Conservation (phyloP, 2,888 invertebrate species). For the Callimorpha dominula region DNA sequence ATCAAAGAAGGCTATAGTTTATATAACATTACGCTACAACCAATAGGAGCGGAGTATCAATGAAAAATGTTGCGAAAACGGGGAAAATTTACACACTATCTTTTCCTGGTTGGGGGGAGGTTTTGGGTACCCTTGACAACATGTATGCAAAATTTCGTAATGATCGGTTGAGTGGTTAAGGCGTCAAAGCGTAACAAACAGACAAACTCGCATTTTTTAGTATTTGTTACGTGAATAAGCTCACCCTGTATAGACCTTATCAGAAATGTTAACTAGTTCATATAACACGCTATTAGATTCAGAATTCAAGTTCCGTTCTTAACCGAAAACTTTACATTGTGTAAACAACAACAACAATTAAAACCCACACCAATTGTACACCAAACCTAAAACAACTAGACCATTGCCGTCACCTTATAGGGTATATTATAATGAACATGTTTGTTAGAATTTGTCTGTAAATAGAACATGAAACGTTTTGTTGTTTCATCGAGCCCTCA, state of each 20-base stretch:
- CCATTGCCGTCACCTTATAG: slow-evolving; percentile 25
- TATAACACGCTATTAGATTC: not conserved
- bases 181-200: too few relatives aligned
- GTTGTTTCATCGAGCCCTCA: slow-evolving; percentile 25
- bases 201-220: too few relatives aligned
- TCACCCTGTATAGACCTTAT: not conserved
- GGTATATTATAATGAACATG: slow-evolving; percentile 26
- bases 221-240: too few relatives aligned
- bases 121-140: too few relatives aligned
- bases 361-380: slow-evolving; percentile 12
- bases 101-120: too few relatives aligned
- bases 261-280: not conserved
- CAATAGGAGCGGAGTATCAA: too few relatives aligned
- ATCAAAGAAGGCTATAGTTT: too few relatives aligned
- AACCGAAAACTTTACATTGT: not conserved
- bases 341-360: slow-evolving; percentile 1
- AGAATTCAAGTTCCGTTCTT: not conserved
- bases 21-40: too few relatives aligned
- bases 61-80: too few relatives aligned
- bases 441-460: slow-evolving; percentile 18
- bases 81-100: too few relatives aligned
- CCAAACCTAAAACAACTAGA: slow-evolving; percentile 22
- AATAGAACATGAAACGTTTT: slow-evolving; percentile 14
- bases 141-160: too few relatives aligned
- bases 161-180: too few relatives aligned